phyloP scores from a whole-genome alignment of 2,797 vertebrate genomes.

The Moxostoma hubbsi region DNA sequence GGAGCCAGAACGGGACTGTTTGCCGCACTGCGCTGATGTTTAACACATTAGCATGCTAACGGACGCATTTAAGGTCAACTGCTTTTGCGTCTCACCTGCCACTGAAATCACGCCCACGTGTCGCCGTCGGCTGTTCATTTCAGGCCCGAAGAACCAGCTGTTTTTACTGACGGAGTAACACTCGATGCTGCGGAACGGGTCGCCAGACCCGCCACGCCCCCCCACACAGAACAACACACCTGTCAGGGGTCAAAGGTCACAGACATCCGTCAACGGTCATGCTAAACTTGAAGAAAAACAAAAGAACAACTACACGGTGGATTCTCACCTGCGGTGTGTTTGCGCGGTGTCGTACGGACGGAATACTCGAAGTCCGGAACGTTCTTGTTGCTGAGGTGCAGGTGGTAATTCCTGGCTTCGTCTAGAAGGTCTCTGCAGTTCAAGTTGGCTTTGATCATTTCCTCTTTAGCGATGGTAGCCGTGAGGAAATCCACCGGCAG shows the following conservation, averaged over 20 bases:
- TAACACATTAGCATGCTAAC: not conserved
- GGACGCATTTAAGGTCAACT: no score
- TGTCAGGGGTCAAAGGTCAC: slow-evolving; percentile 60
- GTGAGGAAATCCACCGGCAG: slow-evolving; percentile 94
- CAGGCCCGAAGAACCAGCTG: slow-evolving; percentile 97
- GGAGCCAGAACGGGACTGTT: no score
- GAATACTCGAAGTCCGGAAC: slow-evolving; percentile 97
- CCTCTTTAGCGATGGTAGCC: slow-evolving; percentile 92
- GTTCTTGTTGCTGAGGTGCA: slow-evolving; percentile 92
- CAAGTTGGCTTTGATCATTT: slow-evolving; percentile 92
- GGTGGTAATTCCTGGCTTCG: slow-evolving; percentile 97
- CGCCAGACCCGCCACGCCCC: slow-evolving; percentile 93
- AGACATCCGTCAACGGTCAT: not conserved
- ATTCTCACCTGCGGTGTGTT: slow-evolving; percentile 91
- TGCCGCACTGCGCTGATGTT: no score
- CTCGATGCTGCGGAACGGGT: slow-evolving; percentile 97
- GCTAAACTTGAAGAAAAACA: not conserved
- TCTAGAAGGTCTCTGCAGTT: slow-evolving; percentile 96
- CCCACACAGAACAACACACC: slow-evolving; percentile 97
- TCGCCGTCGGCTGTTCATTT: slow-evolving; percentile 97
- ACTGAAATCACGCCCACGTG: slow-evolving; percentile 98
- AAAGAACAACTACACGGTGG: not conserved
- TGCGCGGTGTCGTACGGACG: slow-evolving; percentile 89
- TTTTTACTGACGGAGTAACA: slow-evolving; percentile 94
- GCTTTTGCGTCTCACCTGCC: slow-evolving; percentile 79